Base-by-base conservation (phyloP, 2,797 vertebrate species). In the Fistularia tabacaria region DNA sequence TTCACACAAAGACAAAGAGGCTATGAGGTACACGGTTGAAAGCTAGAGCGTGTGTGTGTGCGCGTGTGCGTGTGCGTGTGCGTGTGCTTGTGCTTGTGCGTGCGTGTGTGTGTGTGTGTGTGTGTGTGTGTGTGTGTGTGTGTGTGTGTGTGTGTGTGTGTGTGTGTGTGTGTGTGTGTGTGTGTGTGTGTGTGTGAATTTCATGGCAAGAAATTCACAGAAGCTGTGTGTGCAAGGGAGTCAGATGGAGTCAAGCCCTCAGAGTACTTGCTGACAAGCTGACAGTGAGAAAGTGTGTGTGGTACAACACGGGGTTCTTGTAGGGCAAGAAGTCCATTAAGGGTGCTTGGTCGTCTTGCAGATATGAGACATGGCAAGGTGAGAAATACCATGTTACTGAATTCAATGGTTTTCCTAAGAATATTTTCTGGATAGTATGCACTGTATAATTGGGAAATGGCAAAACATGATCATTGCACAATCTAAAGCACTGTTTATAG, bases 301-400 rank as follows among this genome's bases (percentile, higher is more conserved):
- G 59, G 43, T 75, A 80, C 79, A 78, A 64, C 67, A 73, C 64
- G 63, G 67, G 62, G 58, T 57, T 9, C 59, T 77, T 85, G 77
- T 82, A 85, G 74, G 76, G 71, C 81, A 79, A 76, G 75, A 74
- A 80, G 69, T 36, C 57, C 44, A 74, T 83, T 80, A 79, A 66
- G 57, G 58, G 64, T 39, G 58, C 51, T 6, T 14, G 51, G 57
- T 57, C 45, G 49, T 13, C 41, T 25, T 12, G 52, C 51, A 46
- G 57, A 54, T 71, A 51, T 62, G 65, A 64, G 59, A 55, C 53
- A 36, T 37, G 62, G 0, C 14, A 9, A 46, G 12, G 13, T 4
- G 8, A 40, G 10, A 10, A 37, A 38, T 38, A 54, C 25, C 9
- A 41, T 38, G 7, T 46, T 6, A 13, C 37, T 7, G 41, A 1